Conservation (phyloP, 2,113 vertebrate genomes). For the Charina bottae region DNA sequence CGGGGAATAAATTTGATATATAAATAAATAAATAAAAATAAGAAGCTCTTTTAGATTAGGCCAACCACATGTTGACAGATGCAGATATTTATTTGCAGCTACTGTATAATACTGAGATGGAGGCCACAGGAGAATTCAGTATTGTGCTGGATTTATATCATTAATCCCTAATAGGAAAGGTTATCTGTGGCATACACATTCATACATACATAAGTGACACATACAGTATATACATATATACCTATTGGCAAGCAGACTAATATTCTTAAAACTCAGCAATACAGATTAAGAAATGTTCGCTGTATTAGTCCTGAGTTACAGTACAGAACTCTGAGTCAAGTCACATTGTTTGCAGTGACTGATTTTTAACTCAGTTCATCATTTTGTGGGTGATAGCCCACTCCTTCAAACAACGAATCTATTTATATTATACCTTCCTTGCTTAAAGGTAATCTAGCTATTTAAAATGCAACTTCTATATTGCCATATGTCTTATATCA, state of each 20-base stretch:
- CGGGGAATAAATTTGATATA: no score
- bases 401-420: neutral
- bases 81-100: neutral
- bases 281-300: neutral
- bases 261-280: neutral
- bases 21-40: no score
- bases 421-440: neutral
- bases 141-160: neutral
- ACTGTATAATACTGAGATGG: neutral
- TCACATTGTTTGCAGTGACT: neutral
- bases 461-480: neutral
- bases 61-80: neutral
- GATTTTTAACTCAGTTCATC: neutral
- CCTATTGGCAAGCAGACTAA: neutral
- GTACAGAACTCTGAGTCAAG: neutral
- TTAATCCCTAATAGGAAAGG: neutral
- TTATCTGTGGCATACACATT: neutral
- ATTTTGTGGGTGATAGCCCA: neutral
- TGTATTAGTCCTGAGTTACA: neutral
- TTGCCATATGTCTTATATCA: neutral
- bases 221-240: neutral
- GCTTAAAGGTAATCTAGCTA: neutral
- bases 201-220: neutral
- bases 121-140: neutral
- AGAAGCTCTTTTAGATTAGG: neutral